A percentile compares a stretch with the other conserved stretches of the same genome.
Conservation (phyloP, 1,140 invertebrate genomes). For the Apocrypta bakeri region DNA sequence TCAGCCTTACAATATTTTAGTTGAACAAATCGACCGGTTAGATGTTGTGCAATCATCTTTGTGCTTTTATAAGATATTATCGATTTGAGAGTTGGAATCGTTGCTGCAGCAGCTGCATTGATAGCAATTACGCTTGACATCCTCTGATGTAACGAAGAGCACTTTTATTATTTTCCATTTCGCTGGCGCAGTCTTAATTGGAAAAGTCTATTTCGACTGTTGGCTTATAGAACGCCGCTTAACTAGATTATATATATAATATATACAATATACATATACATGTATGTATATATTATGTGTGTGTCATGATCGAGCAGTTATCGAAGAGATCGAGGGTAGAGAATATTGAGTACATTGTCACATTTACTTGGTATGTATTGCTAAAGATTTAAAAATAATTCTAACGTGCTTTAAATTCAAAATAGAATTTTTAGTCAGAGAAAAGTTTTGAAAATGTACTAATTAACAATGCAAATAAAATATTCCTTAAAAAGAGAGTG, state of each 20-base stretch:
- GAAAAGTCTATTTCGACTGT: not conserved
- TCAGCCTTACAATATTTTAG: not conserved
- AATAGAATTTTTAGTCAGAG: too few relatives aligned
- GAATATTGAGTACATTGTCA: too few relatives aligned
- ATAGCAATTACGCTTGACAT: not conserved
- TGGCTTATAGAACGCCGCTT: not conserved
- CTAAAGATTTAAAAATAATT: too few relatives aligned
- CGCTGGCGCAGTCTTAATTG: not conserved
- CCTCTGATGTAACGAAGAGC: not conserved
- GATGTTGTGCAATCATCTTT: not conserved
- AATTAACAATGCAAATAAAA: too few relatives aligned
- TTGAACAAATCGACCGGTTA: not conserved
- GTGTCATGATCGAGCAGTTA: not conserved
- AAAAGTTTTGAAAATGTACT: too few relatives aligned
- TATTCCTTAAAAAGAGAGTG: too few relatives aligned
- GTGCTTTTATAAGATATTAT: conserved; percentile 31
- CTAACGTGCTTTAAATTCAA: too few relatives aligned
- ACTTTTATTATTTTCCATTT: not conserved
- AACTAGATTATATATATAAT: not conserved
- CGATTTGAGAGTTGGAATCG: not conserved
- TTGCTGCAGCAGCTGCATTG: too few relatives aligned
- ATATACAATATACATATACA: too few relatives aligned
- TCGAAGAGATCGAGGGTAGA: too few relatives aligned
- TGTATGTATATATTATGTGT: too few relatives aligned
- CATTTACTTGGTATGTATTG: too few relatives aligned